Conservation (phyloP, 2,797 vertebrate genomes). For the Arnoldichthys spilopterus region DNA sequence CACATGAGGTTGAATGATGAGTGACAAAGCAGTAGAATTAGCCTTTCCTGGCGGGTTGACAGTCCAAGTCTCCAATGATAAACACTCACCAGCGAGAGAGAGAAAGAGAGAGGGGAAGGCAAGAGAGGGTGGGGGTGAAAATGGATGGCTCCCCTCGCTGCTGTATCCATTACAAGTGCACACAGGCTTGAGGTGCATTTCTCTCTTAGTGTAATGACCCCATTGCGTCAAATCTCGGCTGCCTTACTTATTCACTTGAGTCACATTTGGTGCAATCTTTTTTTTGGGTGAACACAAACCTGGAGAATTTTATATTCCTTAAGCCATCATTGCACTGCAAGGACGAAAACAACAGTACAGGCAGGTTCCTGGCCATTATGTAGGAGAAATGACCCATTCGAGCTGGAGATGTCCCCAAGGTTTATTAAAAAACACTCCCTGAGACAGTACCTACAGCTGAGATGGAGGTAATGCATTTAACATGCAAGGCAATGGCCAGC, state of each 20-base stretch:
- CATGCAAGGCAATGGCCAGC: slow-evolving; percentile 47
- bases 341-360: slow-evolving; percentile 35
- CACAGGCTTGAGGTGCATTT: slow-evolving; percentile 21
- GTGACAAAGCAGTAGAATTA: slow-evolving; percentile 23
- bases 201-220: slow-evolving; percentile 37
- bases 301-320: slow-evolving; percentile 4
- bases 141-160: slow-evolving; percentile 20
- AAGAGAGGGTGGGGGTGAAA: slow-evolving; percentile 17
- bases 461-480: slow-evolving; percentile 64
- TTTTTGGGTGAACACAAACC: slow-evolving; percentile 30
- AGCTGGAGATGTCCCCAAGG: slow-evolving; percentile 31
- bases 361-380: slow-evolving; percentile 23
- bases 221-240: slow-evolving; percentile 37
- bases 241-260: slow-evolving; percentile 18
- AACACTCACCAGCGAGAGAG: neutral
- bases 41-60: slow-evolving; percentile 18
- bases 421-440: slow-evolving; percentile 38
- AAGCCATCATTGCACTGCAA: slow-evolving; percentile 34
- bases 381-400: slow-evolving; percentile 42
- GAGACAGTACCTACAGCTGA: slow-evolving; percentile 56
- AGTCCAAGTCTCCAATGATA: slow-evolving; percentile 27
- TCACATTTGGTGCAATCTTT: slow-evolving; percentile 24
- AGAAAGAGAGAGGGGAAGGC: slow-evolving; percentile 10
- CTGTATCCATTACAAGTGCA: slow-evolving; percentile 65
- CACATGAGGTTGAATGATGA: slow-evolving; percentile 15